A percentile compares a stretch with the other conserved stretches of the same genome.
Evolutionary conservation across 2,888 invertebrate genomes (phyloP).

Genomic region (Trichopria drosophilae): DNA sequence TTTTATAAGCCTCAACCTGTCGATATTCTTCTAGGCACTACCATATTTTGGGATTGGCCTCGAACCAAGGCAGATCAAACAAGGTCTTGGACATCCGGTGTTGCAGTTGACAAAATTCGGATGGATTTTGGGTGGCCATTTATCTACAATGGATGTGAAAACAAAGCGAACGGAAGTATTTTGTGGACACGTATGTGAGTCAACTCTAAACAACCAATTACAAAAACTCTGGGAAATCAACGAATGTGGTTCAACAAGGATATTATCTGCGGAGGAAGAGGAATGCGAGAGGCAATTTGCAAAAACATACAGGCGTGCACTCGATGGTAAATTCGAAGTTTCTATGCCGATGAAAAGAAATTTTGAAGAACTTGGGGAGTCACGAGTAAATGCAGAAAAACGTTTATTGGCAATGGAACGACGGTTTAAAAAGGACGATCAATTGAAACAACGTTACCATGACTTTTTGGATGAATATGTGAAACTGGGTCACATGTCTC

Average conservation of each 20-base stretch:
- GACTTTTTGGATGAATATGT: no score
- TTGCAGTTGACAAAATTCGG: no score
- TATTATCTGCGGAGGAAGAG: not conserved
- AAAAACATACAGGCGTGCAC: slow-evolving; percentile 8
- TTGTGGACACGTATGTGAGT: no score
- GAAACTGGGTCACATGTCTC: no score
- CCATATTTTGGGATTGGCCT: not conserved
- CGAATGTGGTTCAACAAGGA: not conserved
- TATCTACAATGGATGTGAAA: not conserved
- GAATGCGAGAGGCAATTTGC: slow-evolving; percentile 13
- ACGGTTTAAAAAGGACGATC: no score
- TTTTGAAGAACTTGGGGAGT: no score
- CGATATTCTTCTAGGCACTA: not conserved
- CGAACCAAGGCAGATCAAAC: not conserved
- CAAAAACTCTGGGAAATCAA: slow-evolving; percentile 18
- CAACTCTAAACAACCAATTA: not conserved
- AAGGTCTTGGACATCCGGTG: not conserved
- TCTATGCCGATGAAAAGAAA: no score
- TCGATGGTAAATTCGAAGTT: no score
- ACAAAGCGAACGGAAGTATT: no score
- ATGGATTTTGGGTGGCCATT: slow-evolving; percentile 3
- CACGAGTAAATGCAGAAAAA: no score
- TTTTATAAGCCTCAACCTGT: not conserved
- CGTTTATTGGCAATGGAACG: no score
- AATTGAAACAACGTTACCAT: no score